These are phyloP conservation scores for Protonemura montana DNA, from an alignment of 2,888 invertebrate species.

Conservation along the genomic window DNA sequence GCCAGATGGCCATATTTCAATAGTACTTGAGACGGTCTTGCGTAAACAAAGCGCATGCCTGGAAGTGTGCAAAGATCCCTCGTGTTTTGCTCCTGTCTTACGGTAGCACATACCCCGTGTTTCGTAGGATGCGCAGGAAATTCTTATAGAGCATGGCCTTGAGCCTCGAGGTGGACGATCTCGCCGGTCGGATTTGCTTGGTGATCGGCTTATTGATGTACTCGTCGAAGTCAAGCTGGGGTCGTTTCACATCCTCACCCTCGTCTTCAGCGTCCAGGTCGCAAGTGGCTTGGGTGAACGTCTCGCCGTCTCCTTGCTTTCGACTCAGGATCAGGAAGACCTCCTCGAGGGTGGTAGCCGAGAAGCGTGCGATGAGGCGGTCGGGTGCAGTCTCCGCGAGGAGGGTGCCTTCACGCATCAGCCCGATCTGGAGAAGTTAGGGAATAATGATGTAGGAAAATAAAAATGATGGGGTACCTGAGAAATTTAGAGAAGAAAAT, in stretches of 20 bases:
- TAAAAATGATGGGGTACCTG: too few species aligned
- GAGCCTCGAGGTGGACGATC: constrained; percentile 51
- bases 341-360: constrained; percentile 81
- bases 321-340: constrained; percentile 84
- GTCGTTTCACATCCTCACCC: background rate
- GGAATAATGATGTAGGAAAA: too few species aligned
- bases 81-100: background rate
- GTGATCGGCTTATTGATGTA: constrained; percentile 20
- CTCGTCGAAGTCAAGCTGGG: constrained; percentile 10
- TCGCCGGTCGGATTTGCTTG: constrained; percentile 13
- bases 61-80: too few species aligned
- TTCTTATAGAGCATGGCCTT: constrained; percentile 76
- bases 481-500: too few species aligned
- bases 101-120: constrained; percentile 72
- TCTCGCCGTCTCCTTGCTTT: constrained; percentile 62
- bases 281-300: background rate
- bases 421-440: constrained; percentile 74
- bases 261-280: background rate
- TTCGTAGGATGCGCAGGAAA: constrained; percentile 72
- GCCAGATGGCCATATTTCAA: too few species aligned
- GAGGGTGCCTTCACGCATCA: constrained; percentile 85
- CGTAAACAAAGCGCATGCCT: too few species aligned
- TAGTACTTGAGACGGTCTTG: too few species aligned
- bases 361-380: constrained; percentile 72
- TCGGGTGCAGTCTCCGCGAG: constrained; percentile 85